Evolutionary conservation across 2,113 vertebrate species (phyloP).

Genomic region (Phoenicopterus ruber): DNA sequence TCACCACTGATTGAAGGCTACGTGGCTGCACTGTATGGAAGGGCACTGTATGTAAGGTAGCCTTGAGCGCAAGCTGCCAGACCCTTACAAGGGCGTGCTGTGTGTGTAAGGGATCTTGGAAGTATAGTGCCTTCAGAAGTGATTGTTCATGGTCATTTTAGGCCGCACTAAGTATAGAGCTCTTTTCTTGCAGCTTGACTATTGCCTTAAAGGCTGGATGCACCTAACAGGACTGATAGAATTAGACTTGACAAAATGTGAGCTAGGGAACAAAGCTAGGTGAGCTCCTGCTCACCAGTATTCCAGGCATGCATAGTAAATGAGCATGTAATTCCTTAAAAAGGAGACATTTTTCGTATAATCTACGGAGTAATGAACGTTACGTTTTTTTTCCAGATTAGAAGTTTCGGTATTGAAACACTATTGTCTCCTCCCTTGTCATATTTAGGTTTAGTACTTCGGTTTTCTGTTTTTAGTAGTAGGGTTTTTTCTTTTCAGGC

Average conservation of each 20-base stretch:
- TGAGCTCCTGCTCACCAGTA: neutral
- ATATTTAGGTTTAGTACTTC: neutral
- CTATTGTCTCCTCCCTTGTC: neutral
- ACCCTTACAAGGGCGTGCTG: neutral
- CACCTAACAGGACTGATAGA: neutral
- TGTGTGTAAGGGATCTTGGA: neutral
- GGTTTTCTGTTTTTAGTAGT: neutral
- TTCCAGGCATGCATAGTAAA: neutral
- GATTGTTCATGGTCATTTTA: neutral
- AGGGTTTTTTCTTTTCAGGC: neutral
- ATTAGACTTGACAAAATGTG: neutral
- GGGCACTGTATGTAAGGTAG: neutral
- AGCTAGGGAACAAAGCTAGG: neutral
- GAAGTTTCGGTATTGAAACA: neutral
- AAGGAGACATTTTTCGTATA: neutral
- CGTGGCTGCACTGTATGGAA: neutral
- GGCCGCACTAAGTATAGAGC: neutral
- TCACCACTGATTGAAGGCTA: neutral
- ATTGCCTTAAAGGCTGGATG: neutral
- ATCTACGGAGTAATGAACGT: neutral
- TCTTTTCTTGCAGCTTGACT: neutral
- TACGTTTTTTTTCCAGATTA: neutral
- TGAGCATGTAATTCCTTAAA: neutral
- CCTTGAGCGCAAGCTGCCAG: neutral
- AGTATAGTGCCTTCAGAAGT: neutral